Evolutionary conservation across 2,113 vertebrate genomes (phyloP).

Genomic region (Henicopernis longicauda): DNA sequence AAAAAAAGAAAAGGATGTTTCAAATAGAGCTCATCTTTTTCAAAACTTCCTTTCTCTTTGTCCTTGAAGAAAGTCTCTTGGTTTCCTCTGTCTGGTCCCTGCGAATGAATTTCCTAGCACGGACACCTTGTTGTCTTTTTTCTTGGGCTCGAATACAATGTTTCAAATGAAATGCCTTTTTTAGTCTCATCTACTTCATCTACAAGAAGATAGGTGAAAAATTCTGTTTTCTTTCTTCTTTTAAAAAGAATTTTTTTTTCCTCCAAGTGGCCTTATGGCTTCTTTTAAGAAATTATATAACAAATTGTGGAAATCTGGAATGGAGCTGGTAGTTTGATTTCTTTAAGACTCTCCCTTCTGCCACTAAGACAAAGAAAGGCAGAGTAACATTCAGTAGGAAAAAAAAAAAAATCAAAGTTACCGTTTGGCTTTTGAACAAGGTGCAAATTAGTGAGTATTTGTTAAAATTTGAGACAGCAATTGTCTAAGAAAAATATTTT

Average conservation of each 20-base stretch:
- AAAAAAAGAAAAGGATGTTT: background rate
- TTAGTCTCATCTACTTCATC: slow-evolving; percentile 41
- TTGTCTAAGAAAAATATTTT: slow-evolving; percentile 61
- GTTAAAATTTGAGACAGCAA: slow-evolving; percentile 54
- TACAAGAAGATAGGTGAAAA: slow-evolving; percentile 14
- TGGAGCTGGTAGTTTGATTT: slow-evolving; percentile 31
- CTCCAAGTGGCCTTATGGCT: slow-evolving; percentile 25
- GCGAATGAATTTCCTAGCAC: slow-evolving; percentile 1
- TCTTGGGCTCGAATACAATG: background rate
- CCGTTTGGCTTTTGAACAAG: slow-evolving; percentile 56
- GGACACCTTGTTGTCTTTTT: slow-evolving; percentile 30
- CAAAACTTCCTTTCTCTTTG: slow-evolving; percentile 26
- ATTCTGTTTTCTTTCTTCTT: slow-evolving; percentile 48
- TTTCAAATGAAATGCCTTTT: slow-evolving; percentile 56
- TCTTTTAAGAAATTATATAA: slow-evolving; percentile 59
- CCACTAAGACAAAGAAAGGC: slow-evolving; percentile 53
- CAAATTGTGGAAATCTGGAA: slow-evolving; percentile 47
- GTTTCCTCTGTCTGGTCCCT: slow-evolving; percentile 25
- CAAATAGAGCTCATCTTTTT: background rate
- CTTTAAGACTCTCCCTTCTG: slow-evolving; percentile 42
- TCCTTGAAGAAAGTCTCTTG: slow-evolving; percentile 30
- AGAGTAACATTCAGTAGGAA: background rate
- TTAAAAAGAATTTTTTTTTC: background rate
- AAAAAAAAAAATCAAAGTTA: slow-evolving; percentile 24
- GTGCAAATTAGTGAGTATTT: slow-evolving; percentile 67